phyloP scores from a whole-genome alignment of 2,797 vertebrate species.

The Poecile montanus region DNA sequence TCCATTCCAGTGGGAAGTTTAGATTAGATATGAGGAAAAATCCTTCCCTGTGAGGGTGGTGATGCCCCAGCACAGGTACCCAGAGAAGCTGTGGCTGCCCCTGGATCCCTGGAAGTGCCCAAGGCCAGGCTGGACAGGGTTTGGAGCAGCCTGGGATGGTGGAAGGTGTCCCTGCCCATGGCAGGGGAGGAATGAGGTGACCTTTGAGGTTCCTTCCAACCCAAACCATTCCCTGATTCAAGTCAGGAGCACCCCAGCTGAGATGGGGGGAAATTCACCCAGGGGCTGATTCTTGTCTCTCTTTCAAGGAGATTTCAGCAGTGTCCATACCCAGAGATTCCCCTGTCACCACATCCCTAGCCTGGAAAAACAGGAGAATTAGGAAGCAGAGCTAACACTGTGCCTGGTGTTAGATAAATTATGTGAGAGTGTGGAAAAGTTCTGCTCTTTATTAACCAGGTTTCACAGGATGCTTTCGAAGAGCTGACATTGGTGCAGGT shows the following conservation, averaged over 20 bases:
- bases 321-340: background rate
- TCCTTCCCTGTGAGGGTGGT: fast-evolving
- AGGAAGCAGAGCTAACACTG: background rate
- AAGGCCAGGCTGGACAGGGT: fast-evolving
- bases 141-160: fast-evolving
- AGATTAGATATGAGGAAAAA: background rate
- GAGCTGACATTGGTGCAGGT: background rate
- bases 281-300: background rate
- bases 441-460: background rate
- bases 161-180: background rate
- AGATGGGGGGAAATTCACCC: background rate
- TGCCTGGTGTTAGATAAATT: background rate
- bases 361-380: background rate
- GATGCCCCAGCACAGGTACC: background rate
- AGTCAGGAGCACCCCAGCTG: background rate
- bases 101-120: background rate
- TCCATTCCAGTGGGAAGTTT: background rate
- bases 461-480: background rate
- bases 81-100: background rate
- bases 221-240: background rate
- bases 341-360: background rate
- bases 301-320: background rate
- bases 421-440: background rate
- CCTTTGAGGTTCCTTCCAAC: background rate
- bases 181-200: fast-evolving